Evolutionary conservation across 2,888 invertebrate species (phyloP), one percentile per base, ranked within the genome.

Genomic region (Toxonevra muliebris): DNA sequence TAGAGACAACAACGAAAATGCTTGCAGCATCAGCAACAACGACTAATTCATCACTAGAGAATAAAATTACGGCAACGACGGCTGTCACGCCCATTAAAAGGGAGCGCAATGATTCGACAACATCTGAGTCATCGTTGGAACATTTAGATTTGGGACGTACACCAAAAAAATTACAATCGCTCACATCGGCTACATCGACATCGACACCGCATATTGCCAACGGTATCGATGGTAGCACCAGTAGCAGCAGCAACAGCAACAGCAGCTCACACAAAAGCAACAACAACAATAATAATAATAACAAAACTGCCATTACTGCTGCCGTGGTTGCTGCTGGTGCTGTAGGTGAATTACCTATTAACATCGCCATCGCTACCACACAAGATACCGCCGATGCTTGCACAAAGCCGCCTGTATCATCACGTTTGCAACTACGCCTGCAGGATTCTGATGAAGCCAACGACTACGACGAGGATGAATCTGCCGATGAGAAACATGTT

Each of bases 91-190:
- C 73, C 10, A 72, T 72, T n/a, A 80, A 80, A 59, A 78, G 82
- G 79, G 86, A 86, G 59, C 81, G 85, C 40, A 80, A 85, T 9
- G 79, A 79, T 65, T 84, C 86, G 12, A 79, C 80, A 58, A 83
- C 85, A 40, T 85, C 86, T 2, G 84, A 85, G 67, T 86, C 85
- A 59, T 86, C 85, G 17, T 71, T 84, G 63, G 86, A 86, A 71
- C 84, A 84, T 61, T 79, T 85, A 71, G 86, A 86, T 61, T 75
- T 85, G 71, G 82, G 84, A 1, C 80, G 80, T 50, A 82, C 81
- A 60, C 81, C 82, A 65, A 83, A 82, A 68, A 84, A 83, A 74
- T 75, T 81, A 19, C 78, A 75, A 71, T 72, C 77, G 71, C 76
- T 73, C 71, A 71, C 72, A 60, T 76, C 76, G 13, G 75, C 77